Percentiles rank a stretch among this genome's conserved stretches.
Evolutionary conservation across 1,140 invertebrate genomes (phyloP).

Genomic region (Zaprionus nigranus): DNA sequence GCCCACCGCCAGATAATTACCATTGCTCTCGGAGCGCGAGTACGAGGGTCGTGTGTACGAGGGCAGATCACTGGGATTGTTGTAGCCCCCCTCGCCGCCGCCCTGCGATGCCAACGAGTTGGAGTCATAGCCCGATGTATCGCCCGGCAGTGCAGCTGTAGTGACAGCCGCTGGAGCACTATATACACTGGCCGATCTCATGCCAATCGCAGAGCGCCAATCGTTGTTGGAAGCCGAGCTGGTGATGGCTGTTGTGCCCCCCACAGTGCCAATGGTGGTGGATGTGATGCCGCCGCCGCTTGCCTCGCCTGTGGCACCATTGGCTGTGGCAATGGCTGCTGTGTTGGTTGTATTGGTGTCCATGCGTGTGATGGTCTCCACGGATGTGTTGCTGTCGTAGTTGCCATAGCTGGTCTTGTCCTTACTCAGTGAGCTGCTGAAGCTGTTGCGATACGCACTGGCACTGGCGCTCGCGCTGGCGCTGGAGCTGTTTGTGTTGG

Average conservation of each 20-base stretch:
- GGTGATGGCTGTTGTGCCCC: slow-evolving; percentile 46
- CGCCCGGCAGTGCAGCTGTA: slow-evolving; percentile 61
- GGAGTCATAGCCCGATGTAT: slow-evolving; percentile 75
- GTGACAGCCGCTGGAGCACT: slow-evolving; percentile 78
- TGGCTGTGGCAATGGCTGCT: slow-evolving; percentile 60
- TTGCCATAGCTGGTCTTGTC: slow-evolving; percentile 80
- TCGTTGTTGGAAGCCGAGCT: slow-evolving; percentile 61
- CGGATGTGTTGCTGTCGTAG: slow-evolving; percentile 76
- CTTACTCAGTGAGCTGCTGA: slow-evolving; percentile 74
- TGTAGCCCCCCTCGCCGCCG: slow-evolving; percentile 49
- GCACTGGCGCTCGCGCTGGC: slow-evolving; percentile 47
- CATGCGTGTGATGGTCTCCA: slow-evolving; percentile 83
- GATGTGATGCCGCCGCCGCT: slow-evolving; percentile 65
- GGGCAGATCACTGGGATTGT: slow-evolving; percentile 77
- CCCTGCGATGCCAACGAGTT: slow-evolving; percentile 68
- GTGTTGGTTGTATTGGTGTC: slow-evolving; percentile 75
- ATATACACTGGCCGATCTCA: slow-evolving; percentile 80
- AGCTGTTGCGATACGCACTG: slow-evolving; percentile 64
- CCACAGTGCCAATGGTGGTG: slow-evolving; percentile 43
- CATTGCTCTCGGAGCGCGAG: slow-evolving; percentile 82
- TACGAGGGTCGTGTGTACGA: slow-evolving; percentile 81
- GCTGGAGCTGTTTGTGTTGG: slow-evolving; percentile 52
- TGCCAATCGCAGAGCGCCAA: slow-evolving; percentile 74
- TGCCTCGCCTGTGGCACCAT: slow-evolving; percentile 48
- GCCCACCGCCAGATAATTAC: slow-evolving; percentile 84